Percentiles rank a stretch among this genome's conserved stretches.
phyloP scores from a whole-genome alignment of 2,113 vertebrate genomes.

The Chaetodon auriga region DNA sequence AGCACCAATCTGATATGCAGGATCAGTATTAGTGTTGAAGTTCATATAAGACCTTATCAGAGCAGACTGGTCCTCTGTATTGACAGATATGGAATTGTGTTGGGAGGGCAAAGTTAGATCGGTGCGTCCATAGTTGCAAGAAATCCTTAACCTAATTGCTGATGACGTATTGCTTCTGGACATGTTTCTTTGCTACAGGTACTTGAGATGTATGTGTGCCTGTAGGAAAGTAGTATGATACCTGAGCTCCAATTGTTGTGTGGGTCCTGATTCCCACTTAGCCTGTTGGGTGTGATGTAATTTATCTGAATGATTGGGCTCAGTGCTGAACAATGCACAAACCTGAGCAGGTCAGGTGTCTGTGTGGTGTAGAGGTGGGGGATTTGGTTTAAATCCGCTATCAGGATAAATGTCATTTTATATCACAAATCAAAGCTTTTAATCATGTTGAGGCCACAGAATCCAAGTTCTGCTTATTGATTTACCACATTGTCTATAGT shows the following conservation, averaged over 20 bases:
- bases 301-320: slow-evolving; percentile 15
- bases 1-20: not conserved
- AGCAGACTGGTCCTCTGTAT: not conserved
- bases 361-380: not conserved
- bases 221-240: slow-evolving; percentile 45
- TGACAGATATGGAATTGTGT: not conserved
- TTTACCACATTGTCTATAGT: not conserved
- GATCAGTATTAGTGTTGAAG: no score
- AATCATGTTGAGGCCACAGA: not conserved
- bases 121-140: not conserved
- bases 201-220: slow-evolving; percentile 4
- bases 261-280: slow-evolving; percentile 26
- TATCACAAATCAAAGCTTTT: not conserved
- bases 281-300: slow-evolving; percentile 38
- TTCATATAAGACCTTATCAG: no score
- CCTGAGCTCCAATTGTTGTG: slow-evolving; percentile 40
- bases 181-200: slow-evolving; percentile 1
- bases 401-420: no score
- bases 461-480: not conserved
- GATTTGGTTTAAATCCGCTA: not conserved
- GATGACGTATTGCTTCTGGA: not conserved
- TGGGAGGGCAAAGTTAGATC: not conserved
- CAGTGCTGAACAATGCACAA: slow-evolving; percentile 11
- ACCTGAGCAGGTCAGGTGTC: not conserved
- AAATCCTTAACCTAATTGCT: not conserved